Evolutionary conservation across 1,140 invertebrate species (phyloP).

Genomic region (Dendrolimus kikuchii): DNA sequence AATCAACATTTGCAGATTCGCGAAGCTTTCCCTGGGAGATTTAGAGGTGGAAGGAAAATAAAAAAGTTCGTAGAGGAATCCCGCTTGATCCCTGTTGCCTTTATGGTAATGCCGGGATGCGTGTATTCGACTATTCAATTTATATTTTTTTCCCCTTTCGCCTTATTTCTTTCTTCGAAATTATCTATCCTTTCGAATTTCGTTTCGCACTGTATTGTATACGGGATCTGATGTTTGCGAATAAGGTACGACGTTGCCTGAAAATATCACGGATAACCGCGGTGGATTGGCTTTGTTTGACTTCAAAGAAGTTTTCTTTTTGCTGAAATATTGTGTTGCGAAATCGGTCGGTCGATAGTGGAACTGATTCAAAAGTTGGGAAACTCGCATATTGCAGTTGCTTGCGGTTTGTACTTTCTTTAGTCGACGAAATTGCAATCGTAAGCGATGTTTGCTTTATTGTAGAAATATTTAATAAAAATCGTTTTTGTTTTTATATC

Average conservation of each 20-base stretch:
- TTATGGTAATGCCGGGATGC: constrained; percentile 71
- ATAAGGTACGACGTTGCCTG: constrained; percentile 62
- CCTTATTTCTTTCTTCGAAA: constrained; percentile 67
- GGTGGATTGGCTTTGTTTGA: constrained; percentile 67
- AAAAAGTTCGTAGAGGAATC: constrained; percentile 71
- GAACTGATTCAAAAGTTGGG: constrained; percentile 2
- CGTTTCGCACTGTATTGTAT: constrained; percentile 70
- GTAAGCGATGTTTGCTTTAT: too few species aligned
- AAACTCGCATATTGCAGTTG: neutral
- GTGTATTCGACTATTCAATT: constrained; percentile 72
- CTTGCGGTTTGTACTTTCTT: too few species aligned
- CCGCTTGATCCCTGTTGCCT: constrained; percentile 68
- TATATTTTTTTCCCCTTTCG: constrained; percentile 67
- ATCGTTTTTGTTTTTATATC: too few species aligned
- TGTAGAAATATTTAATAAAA: too few species aligned
- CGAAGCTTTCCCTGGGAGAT: constrained; percentile 66
- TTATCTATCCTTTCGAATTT: constrained; percentile 70
- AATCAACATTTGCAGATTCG: constrained; percentile 72
- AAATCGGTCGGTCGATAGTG: constrained; percentile 32
- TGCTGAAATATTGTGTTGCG: constrained; percentile 53
- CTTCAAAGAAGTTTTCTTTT: constrained; percentile 66
- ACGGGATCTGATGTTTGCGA: constrained; percentile 65
- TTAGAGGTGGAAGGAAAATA: constrained; percentile 71
- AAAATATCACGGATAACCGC: constrained; percentile 69
- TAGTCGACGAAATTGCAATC: too few species aligned